Conservation (phyloP, 2,113 vertebrate species). For the Mellivora capensis region DNA sequence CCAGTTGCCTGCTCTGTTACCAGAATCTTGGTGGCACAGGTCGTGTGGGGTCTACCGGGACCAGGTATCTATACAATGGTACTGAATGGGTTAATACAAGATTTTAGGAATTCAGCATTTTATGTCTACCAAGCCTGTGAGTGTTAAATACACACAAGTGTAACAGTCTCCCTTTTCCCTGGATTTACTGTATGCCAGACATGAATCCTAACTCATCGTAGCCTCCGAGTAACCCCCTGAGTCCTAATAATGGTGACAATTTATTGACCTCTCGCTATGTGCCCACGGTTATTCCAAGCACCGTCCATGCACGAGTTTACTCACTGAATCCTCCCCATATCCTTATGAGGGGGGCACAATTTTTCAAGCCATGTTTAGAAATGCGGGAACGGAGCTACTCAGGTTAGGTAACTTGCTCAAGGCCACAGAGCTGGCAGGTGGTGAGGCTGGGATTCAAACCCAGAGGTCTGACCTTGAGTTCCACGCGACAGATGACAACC, state of each 20-base stretch:
- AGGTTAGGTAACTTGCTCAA: not conserved
- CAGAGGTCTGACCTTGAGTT: not conserved
- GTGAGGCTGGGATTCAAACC: not conserved
- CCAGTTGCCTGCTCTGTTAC: not conserved
- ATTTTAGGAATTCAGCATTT: not conserved
- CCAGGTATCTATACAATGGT: not conserved
- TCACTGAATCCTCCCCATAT: not conserved
- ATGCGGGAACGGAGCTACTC: not conserved
- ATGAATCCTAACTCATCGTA: not conserved
- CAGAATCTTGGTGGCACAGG: not conserved
- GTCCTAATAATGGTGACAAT: not conserved
- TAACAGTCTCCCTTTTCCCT: not conserved
- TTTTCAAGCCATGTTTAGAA: not conserved
- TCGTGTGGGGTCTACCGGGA: not conserved
- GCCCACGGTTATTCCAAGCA: not conserved
- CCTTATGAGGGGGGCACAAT: not conserved
- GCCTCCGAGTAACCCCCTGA: not conserved
- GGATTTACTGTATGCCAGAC: not conserved
- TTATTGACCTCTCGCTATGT: not conserved
- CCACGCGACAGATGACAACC: not conserved
- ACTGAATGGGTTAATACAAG: not conserved
- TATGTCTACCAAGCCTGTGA: not conserved
- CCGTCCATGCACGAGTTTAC: not conserved
- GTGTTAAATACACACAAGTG: not conserved
- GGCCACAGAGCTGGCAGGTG: not conserved